Evolutionary conservation across 2,113 vertebrate species (phyloP).

Genomic region (Athene noctua): DNA sequence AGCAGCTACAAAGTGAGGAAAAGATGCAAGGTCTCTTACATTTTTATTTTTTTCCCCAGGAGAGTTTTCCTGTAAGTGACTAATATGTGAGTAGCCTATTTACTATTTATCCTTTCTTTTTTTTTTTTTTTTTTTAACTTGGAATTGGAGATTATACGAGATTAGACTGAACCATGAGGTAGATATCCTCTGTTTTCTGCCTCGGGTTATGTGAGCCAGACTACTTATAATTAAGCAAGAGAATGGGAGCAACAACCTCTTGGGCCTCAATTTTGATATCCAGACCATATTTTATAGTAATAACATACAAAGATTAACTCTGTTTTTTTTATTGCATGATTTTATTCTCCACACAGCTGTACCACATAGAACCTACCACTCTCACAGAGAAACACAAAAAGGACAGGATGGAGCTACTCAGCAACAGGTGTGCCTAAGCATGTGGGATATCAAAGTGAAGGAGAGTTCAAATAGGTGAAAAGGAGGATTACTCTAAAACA

Average conservation of each 20-base stretch:
- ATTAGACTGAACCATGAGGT: neutral
- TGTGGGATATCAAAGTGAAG: neutral
- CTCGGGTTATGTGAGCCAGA: neutral
- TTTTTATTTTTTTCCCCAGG: neutral
- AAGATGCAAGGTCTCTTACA: neutral
- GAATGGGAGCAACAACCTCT: neutral
- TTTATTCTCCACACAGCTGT: neutral
- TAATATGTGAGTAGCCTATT: neutral
- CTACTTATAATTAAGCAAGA: neutral
- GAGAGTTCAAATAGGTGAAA: neutral
- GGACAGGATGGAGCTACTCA: neutral
- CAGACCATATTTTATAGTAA: neutral
- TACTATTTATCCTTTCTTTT: neutral
- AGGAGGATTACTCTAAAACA: neutral
- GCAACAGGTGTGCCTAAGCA: accelerated
- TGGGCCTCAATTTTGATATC: neutral
- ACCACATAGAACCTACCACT: neutral
- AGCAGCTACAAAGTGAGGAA: neutral
- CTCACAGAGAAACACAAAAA: neutral
- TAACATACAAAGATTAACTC: neutral
- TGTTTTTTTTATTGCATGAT: neutral
- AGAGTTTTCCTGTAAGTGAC: neutral
- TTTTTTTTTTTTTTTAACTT: neutral
- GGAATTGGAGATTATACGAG: neutral
- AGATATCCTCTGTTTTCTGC: neutral